Evolutionary conservation across 2,113 vertebrate species (phyloP).

Genomic region (Perca flavescens): DNA sequence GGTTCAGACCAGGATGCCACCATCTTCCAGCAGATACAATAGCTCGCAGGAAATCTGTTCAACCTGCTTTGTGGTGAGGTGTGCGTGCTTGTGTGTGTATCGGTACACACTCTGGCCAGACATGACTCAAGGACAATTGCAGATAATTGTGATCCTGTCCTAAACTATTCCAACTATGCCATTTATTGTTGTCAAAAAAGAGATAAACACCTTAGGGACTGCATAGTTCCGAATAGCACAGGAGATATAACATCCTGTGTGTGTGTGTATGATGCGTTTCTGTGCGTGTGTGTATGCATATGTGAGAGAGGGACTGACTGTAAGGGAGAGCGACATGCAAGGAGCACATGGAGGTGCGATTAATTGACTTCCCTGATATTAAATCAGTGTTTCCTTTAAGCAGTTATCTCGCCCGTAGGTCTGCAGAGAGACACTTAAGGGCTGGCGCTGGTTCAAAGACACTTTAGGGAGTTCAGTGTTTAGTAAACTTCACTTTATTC

Average conservation of each 20-base stretch:
- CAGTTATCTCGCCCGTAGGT: constrained; percentile 48
- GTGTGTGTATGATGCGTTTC: neutral
- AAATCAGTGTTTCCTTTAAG: constrained; percentile 52
- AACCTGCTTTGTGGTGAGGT: constrained; percentile 70
- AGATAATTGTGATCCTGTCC: constrained; percentile 69
- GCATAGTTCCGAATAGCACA: constrained; percentile 66
- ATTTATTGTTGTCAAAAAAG: constrained; percentile 78
- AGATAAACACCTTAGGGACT: constrained; percentile 75
- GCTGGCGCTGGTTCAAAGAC: constrained; percentile 53
- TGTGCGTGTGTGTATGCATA: neutral
- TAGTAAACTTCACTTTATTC: constrained; percentile 43
- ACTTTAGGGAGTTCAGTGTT: constrained; percentile 34
- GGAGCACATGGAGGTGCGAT: constrained; percentile 6
- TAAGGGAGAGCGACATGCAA: neutral
- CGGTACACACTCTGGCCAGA: constrained; percentile 35
- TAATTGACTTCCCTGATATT: constrained; percentile 30
- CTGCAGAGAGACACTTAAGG: constrained; percentile 40
- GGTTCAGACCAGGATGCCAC: constrained; percentile 74
- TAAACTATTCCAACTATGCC: constrained; percentile 83
- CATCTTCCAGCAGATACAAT: constrained; percentile 80
- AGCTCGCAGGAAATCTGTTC: constrained; percentile 82
- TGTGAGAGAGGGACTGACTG: neutral
- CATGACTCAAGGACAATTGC: constrained; percentile 76
- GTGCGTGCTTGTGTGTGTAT: constrained; percentile 7
- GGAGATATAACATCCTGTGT: constrained; percentile 66